Conservation (phyloP, 2,888 invertebrate species). For the Trichopria drosophilae region DNA sequence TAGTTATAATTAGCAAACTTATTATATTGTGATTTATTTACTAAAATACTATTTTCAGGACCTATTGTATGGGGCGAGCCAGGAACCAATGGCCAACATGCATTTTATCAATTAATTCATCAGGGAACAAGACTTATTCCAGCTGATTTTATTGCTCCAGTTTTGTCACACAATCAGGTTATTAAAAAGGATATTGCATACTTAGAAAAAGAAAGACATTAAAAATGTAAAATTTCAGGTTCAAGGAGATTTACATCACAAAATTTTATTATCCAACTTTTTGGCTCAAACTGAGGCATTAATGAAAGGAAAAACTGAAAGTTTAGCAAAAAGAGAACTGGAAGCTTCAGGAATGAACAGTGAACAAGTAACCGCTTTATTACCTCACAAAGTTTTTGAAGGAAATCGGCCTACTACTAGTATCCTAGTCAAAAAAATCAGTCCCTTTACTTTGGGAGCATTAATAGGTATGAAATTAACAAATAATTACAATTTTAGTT, state of each 20-base stretch:
- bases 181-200: conserved; percentile 1
- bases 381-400: conserved; percentile 95
- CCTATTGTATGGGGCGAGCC: conserved; percentile 88
- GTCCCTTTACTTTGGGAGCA: conserved; percentile 91
- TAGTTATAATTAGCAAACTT: conserved; percentile 19
- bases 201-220: background rate
- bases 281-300: conserved; percentile 98
- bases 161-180: conserved; percentile 78
- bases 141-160: conserved; percentile 95
- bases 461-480: conserved; percentile 90
- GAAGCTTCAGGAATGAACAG: conserved; percentile 75
- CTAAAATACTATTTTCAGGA: conserved; percentile 39
- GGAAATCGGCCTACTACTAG: conserved; percentile 98
- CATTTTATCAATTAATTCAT: conserved; percentile 98
- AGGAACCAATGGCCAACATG: conserved; percentile 99
- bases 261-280: conserved; percentile 94
- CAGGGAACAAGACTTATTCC: conserved; percentile 92
- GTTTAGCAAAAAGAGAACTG: conserved; percentile 78
- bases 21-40: background rate
- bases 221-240: conserved; percentile 48
- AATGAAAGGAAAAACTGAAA: conserved; percentile 76
- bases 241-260: conserved; percentile 80
- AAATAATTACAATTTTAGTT: conserved; percentile 28
- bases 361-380: conserved; percentile 74
- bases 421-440: conserved; percentile 86